Evolutionary conservation across 2,888 invertebrate genomes (phyloP).

Genomic region (Parnassius mnemosyne): DNA sequence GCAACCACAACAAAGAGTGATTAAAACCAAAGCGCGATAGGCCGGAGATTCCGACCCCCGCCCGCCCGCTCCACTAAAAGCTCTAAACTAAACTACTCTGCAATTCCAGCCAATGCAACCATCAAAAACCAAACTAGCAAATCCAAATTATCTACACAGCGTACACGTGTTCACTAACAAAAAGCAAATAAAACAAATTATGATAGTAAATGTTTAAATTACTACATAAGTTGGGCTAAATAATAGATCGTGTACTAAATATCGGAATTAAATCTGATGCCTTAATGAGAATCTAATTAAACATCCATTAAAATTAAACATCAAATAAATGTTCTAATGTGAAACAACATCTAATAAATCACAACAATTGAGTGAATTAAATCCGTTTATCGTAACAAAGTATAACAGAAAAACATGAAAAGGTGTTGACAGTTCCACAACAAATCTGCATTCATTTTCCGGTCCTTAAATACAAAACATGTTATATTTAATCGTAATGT

Average conservation of each 20-base stretch:
- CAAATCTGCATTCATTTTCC: too few species aligned
- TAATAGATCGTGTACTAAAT: too few species aligned
- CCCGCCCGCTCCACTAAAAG: constrained; percentile 47
- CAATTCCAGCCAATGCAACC: constrained; percentile 25
- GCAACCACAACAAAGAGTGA: constrained; percentile 70
- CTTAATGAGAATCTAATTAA: neutral
- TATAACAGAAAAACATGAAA: neutral
- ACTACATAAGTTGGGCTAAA: neutral
- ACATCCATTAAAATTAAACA: neutral
- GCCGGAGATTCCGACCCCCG: constrained; percentile 45
- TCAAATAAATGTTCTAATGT: neutral
- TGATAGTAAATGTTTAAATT: neutral
- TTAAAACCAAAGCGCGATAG: constrained; percentile 55
- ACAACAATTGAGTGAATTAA: neutral
- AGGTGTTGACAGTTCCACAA: too few species aligned
- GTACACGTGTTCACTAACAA: constrained; percentile 26
- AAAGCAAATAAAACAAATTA: constrained; percentile 13
- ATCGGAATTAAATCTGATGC: neutral
- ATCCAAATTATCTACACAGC: constrained; percentile 25
- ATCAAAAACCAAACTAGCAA: constrained; percentile 5
- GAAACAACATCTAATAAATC: neutral
- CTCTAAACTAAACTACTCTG: constrained; percentile 40
- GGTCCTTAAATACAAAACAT: too few species aligned
- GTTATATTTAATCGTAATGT: too few species aligned
- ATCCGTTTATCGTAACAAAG: neutral